phyloP scores from a whole-genome alignment of 2,888 invertebrate species.

The Xestoiulus laeticollis region DNA sequence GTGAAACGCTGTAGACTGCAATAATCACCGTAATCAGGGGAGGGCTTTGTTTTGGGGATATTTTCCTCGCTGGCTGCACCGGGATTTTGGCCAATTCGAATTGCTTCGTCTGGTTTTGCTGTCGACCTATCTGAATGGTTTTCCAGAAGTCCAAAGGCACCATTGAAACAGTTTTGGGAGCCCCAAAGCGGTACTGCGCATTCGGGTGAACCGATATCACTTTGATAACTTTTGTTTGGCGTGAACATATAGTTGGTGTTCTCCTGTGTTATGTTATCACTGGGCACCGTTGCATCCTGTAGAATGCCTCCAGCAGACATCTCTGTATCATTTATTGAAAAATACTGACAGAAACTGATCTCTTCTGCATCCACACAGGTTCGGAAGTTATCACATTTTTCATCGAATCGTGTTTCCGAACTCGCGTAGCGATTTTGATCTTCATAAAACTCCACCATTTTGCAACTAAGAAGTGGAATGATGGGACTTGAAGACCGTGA shows the following conservation, averaged over 20 bases:
- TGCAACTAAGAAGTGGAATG: slow-evolving; percentile 34
- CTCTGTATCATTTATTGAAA: background rate
- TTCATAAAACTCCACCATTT: background rate
- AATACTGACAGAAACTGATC: background rate
- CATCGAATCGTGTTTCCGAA: background rate
- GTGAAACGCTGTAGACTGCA: slow-evolving; percentile 34
- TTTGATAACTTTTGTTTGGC: background rate
- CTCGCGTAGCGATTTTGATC: slow-evolving; percentile 6
- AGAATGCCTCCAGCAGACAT: background rate
- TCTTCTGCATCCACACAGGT: background rate
- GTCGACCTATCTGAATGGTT: background rate
- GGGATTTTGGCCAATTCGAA: background rate
- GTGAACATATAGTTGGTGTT: background rate
- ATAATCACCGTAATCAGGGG: background rate
- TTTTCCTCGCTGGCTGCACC: background rate
- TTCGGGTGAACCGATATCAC: background rate
- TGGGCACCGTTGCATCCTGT: background rate
- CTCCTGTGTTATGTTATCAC: background rate
- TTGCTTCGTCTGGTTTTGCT: background rate
- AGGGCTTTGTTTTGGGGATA: background rate
- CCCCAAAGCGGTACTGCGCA: background rate
- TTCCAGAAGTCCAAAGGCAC: background rate
- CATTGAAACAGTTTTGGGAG: background rate
- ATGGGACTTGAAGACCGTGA: slow-evolving; percentile 48
- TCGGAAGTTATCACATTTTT: background rate